Conservation (phyloP, 2,797 vertebrate genomes). For the Typhlichthys eigenmanni region DNA sequence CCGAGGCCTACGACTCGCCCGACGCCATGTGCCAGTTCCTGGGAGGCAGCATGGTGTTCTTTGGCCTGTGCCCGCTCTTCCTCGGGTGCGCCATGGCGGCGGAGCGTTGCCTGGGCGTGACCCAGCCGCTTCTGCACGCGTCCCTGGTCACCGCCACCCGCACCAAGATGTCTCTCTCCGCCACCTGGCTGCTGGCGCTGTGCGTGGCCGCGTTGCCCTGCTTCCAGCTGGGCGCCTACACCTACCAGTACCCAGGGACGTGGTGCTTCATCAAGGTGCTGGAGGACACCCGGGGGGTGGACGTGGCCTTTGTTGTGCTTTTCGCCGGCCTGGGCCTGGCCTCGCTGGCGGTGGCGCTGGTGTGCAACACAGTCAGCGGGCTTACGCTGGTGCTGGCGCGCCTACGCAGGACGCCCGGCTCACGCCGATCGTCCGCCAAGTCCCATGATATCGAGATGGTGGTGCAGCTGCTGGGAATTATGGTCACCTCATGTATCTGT, state of each 20-base stretch:
- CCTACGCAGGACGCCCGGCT: slow-evolving; percentile 69
- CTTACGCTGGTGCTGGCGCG: slow-evolving; percentile 81
- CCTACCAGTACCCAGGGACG: slow-evolving; percentile 82
- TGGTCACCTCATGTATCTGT: slow-evolving; percentile 88
- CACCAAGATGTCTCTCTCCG: slow-evolving; percentile 75
- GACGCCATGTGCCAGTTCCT: slow-evolving; percentile 84
- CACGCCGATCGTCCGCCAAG: slow-evolving; percentile 70
- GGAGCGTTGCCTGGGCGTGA: slow-evolving; percentile 88
- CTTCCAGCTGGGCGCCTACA: slow-evolving; percentile 81
- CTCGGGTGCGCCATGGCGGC: slow-evolving; percentile 89
- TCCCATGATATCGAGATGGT: slow-evolving; percentile 92
- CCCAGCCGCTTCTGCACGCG: slow-evolving; percentile 83
- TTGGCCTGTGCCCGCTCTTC: slow-evolving; percentile 88
- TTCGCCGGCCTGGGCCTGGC: slow-evolving; percentile 85
- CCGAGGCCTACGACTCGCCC: slow-evolving; percentile 47
- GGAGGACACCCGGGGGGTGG: slow-evolving; percentile 61
- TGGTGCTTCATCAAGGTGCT: slow-evolving; percentile 89
- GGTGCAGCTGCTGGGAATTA: slow-evolving; percentile 89
- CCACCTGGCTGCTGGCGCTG: slow-evolving; percentile 78
- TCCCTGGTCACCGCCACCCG: slow-evolving; percentile 80
- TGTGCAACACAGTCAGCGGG: slow-evolving; percentile 88
- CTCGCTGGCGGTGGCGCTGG: slow-evolving; percentile 79
- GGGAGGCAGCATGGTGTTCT: slow-evolving; percentile 90
- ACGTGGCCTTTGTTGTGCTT: slow-evolving; percentile 80
- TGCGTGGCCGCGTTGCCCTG: slow-evolving; percentile 83